Evolutionary conservation across 64 coral and sea anemone species (phyloP), one percentile per base, ranked within the genome.

Genomic region (Acropora tenuis): DNA sequence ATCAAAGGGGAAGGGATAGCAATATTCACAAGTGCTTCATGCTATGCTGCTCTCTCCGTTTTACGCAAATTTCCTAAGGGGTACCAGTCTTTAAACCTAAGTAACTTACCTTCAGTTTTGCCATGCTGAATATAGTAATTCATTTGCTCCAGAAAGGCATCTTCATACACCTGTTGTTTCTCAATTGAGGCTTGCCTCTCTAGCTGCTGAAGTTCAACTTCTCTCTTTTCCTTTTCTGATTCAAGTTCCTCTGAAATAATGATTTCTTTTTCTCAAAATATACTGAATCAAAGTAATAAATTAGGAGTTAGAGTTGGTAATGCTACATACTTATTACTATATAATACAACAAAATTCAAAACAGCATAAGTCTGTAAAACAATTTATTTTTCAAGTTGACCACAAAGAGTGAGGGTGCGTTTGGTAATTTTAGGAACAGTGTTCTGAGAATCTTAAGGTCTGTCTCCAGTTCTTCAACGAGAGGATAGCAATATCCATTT

Each of bases 71-170:
- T n/a, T n/a, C n/a, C n/a, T n/a, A n/a, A n/a, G n/a, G n/a, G n/a
- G n/a, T n/a, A n/a, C n/a, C n/a, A n/a, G n/a, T n/a, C n/a, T n/a
- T n/a, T n/a, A n/a, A 10, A 10, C 52, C 68, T 20, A 3, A 1
- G 18, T 18, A 43, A 7, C 17, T 72, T 83, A 97, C 95, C 93
- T 87, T 97, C 95, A 60, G 95, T 97, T 13, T 91, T 89, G 43
- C 95, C 95, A 84, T 94, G 93, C 53, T 97, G 92, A 50, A 94
- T 93, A 57, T 97, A 97, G 80, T 97, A 97, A 65, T 88, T 97
- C 95, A 97, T 97, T 78, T 97, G 95, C 68, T 97, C 92, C 46
- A 97, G 78, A 58, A 97, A 97, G 3, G 95, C 95, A 79, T 97
- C 95, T 53, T 97, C 93, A 87, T 97, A 97, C 2, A 97, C 95